These are phyloP conservation scores for Ctenodactylus gundi DNA, from an alignment of 2,113 vertebrate species.

Conservation along the genomic window DNA sequence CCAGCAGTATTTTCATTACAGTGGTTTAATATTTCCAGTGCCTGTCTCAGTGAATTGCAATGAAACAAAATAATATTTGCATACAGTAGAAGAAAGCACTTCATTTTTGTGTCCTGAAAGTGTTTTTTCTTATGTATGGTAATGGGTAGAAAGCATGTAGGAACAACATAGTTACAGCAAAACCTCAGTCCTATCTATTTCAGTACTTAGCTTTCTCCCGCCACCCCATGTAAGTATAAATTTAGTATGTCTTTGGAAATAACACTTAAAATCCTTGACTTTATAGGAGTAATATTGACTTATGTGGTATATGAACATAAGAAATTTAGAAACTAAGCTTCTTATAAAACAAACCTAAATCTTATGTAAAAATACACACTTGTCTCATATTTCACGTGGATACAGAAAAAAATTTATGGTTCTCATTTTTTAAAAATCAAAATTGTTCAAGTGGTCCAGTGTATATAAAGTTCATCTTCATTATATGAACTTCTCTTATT, in stretches of 20 bases:
- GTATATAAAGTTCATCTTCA: background rate
- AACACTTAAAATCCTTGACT: background rate
- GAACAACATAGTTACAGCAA: no score
- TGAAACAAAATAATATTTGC: background rate
- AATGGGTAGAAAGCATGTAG: background rate
- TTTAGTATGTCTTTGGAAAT: background rate
- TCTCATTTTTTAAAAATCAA: background rate
- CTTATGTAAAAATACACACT: background rate
- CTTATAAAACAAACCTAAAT: background rate
- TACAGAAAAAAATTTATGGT: background rate
- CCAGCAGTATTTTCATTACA: background rate
- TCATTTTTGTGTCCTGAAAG: background rate
- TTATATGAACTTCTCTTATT: background rate
- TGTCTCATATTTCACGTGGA: no score
- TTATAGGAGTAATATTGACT: background rate
- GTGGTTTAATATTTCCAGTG: background rate
- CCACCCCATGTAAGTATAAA: background rate
- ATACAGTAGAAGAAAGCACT: background rate
- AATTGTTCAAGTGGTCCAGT: background rate
- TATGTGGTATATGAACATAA: background rate
- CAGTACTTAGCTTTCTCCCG: background rate
- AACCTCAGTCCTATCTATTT: no score
- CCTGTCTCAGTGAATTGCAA: background rate
- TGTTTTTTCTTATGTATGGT: background rate
- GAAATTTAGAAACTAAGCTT: background rate